Evolutionary conservation across 2,888 invertebrate species (phyloP), one percentile per base, ranked within the genome.

Genomic region (Dendrolimus houi): DNA sequence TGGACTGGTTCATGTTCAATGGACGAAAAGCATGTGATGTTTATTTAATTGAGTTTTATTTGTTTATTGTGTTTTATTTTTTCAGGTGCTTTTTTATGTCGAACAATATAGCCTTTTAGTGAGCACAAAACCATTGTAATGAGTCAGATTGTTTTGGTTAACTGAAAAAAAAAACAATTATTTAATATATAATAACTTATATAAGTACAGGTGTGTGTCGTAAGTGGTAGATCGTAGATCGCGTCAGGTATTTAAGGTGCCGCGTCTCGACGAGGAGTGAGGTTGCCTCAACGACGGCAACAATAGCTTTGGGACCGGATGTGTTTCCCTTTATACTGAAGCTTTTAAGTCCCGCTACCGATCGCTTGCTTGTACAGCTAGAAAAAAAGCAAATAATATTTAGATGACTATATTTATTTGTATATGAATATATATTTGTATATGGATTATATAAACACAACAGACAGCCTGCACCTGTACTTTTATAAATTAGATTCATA

Each of bases 21-120:
- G 75, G 73, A 68, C 66, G 60, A 62, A 69, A 70, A 68, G 72
- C 69, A 67, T 68, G 64, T 70, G 69, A 81, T 80, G 78, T 68
- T 72, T 76, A 77, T 83, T 82, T 85, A 75, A 86, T 85, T 77
- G 72, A 74, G 72, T 79, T 82, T 71, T 77, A 8, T 47, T 47
- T 47, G 47, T 47, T 47, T 47, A 47, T 47, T 47, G 7, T 47
- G 12, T 47, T 47, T 47, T 8, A 47, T 47, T 77, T 78, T 78
- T 70, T 64, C 60, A 62, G 69, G 71, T 70, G 67, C 68, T 67
- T 67, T n/a, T 68, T 65, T 62, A 61, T 58, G 56, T 54, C 57
- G 56, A 52, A 42, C 56, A 59, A 64, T 64, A 64, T 71, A 55
- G 54, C 29, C 29, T 29, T 29, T 29, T 29, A 29, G 3, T 29